A percentile compares a stretch with the other conserved stretches of the same genome.
phyloP scores from a whole-genome alignment of 2,797 vertebrate genomes.

The Sylvia borin region DNA sequence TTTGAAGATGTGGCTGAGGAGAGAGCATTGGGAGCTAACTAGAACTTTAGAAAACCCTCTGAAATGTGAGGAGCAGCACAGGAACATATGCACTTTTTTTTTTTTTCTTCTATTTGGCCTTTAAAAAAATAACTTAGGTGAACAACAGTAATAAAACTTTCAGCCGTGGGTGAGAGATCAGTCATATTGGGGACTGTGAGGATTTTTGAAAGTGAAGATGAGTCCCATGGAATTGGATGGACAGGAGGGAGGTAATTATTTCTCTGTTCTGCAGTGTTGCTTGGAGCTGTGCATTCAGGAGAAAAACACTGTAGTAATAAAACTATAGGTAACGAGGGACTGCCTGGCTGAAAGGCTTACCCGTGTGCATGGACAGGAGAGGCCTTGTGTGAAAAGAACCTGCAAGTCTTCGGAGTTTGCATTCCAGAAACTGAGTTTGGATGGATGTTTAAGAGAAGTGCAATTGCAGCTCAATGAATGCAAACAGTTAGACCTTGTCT shows the following conservation, averaged over 20 bases:
- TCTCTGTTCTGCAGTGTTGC: not conserved
- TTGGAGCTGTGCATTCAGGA: not conserved
- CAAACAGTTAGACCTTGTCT: not conserved
- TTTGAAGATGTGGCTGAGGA: not conserved
- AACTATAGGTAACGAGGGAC: not conserved
- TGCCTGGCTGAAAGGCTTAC: not conserved
- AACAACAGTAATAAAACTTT: not conserved
- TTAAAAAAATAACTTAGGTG: not conserved
- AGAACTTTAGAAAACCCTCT: not conserved
- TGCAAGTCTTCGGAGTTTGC: not conserved
- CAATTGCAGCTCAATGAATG: not conserved
- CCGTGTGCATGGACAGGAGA: not conserved
- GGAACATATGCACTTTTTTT: accelerated
- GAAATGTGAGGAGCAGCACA: not conserved
- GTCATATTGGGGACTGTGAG: not conserved
- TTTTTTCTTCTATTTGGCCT: not conserved
- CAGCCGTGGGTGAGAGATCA: not conserved
- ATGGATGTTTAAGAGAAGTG: not conserved
- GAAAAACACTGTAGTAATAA: not conserved
- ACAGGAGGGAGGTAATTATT: not conserved
- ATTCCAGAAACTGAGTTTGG: not conserved
- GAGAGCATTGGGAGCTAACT: not conserved
- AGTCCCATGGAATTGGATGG: not conserved
- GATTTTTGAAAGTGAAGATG: not conserved
- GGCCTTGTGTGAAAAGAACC: not conserved